Evolutionary conservation across 2,797 vertebrate species (phyloP).

Genomic region (Acanthiza pusilla): DNA sequence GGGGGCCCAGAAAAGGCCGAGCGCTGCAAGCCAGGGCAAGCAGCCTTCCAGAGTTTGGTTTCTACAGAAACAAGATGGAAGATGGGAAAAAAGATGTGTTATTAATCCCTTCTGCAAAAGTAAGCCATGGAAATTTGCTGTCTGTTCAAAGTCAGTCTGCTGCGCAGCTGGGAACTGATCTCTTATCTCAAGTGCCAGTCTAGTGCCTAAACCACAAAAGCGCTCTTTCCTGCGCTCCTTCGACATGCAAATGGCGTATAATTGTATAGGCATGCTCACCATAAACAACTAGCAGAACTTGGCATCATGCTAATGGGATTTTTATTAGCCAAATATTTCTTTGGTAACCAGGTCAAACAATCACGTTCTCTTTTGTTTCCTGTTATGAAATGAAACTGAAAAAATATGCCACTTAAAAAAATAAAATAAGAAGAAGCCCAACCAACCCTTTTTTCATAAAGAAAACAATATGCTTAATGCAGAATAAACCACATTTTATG

Average conservation of each 20-base stretch:
- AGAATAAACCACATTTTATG: constrained; percentile 61
- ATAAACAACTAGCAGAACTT: constrained; percentile 49
- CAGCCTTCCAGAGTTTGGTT: background rate
- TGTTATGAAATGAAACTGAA: constrained; percentile 65
- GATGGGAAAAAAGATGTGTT: background rate
- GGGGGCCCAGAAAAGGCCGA: background rate
- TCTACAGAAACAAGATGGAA: constrained; percentile 4
- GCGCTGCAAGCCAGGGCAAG: fast-evolving
- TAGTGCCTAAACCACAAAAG: constrained; percentile 53
- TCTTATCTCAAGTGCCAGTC: constrained; percentile 59
- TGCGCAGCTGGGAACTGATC: constrained; percentile 44
- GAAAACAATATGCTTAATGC: constrained; percentile 61
- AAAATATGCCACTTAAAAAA: constrained; percentile 63
- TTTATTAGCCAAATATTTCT: constrained; percentile 56
- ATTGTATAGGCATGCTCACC: constrained; percentile 47
- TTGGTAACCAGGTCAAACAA: constrained; percentile 64
- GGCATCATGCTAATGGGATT: constrained; percentile 29
- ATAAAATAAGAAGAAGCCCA: constrained; percentile 45
- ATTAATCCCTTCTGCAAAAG: constrained; percentile 34
- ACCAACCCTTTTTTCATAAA: constrained; percentile 39
- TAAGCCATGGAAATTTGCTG: background rate
- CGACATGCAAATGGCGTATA: background rate
- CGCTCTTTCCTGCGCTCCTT: background rate
- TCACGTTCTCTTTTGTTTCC: constrained; percentile 70
- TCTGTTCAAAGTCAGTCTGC: constrained; percentile 44